Evolutionary conservation across 2,113 vertebrate species (phyloP).

Genomic region (Dipodomys merriami): DNA sequence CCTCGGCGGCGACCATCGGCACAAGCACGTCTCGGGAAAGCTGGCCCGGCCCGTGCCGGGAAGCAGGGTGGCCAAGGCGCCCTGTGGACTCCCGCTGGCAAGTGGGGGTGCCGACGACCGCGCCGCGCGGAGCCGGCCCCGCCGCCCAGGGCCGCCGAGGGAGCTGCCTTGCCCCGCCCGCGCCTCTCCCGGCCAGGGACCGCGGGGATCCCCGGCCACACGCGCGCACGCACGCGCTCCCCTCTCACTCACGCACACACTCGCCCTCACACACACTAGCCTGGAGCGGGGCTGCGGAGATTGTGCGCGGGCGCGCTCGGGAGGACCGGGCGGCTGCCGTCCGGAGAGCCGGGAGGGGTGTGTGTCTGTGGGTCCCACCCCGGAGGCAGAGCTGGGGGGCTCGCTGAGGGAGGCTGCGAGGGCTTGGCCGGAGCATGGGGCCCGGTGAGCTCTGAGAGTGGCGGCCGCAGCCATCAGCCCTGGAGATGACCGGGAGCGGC

Average conservation of each 20-base stretch:
- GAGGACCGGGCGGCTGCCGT: neutral
- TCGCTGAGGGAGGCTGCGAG: conserved; percentile 35
- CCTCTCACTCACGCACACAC: neutral
- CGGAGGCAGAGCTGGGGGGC: conserved; percentile 22
- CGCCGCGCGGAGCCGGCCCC: conserved; percentile 1
- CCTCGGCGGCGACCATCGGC: conserved; percentile 48
- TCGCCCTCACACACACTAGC: conserved; percentile 7
- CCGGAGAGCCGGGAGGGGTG: too few relatives aligned
- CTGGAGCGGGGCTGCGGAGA: conserved; percentile 63
- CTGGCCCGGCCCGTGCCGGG: conserved; percentile 38
- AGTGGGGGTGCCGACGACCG: conserved; percentile 44
- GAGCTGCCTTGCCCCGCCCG: conserved; percentile 58
- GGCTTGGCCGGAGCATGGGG: conserved; percentile 67
- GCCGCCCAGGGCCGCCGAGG: conserved; percentile 39
- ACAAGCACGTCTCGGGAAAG: conserved; percentile 55
- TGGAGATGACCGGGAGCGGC: conserved; percentile 82
- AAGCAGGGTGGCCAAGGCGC: conserved; percentile 38
- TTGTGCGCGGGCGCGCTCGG: conserved; percentile 34
- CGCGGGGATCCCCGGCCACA: conserved; percentile 79
- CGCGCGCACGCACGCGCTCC: conserved; percentile 59
- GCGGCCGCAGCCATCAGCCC: conserved; percentile 69
- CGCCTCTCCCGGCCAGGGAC: conserved; percentile 62
- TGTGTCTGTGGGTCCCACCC: neutral
- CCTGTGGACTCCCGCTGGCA: conserved; percentile 45
- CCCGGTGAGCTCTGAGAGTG: conserved; percentile 68